These are phyloP conservation scores for Amorpha juglandis DNA, from an alignment of 2,888 invertebrate genomes.

Conservation along the genomic window DNA sequence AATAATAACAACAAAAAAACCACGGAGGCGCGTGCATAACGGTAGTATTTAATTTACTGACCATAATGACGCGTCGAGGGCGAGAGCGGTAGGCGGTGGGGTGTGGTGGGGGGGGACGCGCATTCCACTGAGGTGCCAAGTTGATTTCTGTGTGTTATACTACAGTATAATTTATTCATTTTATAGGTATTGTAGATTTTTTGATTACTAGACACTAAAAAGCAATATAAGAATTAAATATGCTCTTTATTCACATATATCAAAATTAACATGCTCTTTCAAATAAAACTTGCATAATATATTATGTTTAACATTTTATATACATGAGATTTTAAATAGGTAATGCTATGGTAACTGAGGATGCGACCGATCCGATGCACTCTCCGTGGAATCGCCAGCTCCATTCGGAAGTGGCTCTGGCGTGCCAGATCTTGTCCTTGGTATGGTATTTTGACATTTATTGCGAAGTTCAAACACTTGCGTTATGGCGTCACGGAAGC, in stretches of 20 bases:
- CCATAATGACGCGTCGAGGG: too few relatives aligned
- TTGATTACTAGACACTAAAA: not conserved
- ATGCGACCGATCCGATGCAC: constrained; percentile 62
- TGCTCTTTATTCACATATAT: constrained; percentile 26
- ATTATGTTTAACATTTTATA: constrained; percentile 10
- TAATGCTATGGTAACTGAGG: constrained; percentile 65
- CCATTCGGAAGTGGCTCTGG: constrained; percentile 69
- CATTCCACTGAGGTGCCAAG: too few relatives aligned
- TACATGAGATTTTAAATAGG: constrained; percentile 20
- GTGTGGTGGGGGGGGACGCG: too few relatives aligned
- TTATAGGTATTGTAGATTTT: too few relatives aligned
- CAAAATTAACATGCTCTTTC: constrained; percentile 19
- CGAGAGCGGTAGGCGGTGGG: too few relatives aligned
- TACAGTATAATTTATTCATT: too few relatives aligned
- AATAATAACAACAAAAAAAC: too few relatives aligned
- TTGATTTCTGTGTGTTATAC: too few relatives aligned
- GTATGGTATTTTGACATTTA: constrained; percentile 84
- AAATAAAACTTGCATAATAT: constrained; percentile 13
- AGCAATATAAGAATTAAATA: not conserved
- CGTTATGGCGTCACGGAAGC: constrained; percentile 98
- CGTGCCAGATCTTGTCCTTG: constrained; percentile 55
- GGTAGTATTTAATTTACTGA: too few relatives aligned
- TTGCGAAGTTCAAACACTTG: constrained; percentile 96
- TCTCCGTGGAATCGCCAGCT: constrained; percentile 66
- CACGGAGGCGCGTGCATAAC: too few relatives aligned